A percentile compares a stretch with the other conserved stretches of the same genome.
Conservation (phyloP, 2,797 vertebrate species). For the Cirrhinus molitorella region DNA sequence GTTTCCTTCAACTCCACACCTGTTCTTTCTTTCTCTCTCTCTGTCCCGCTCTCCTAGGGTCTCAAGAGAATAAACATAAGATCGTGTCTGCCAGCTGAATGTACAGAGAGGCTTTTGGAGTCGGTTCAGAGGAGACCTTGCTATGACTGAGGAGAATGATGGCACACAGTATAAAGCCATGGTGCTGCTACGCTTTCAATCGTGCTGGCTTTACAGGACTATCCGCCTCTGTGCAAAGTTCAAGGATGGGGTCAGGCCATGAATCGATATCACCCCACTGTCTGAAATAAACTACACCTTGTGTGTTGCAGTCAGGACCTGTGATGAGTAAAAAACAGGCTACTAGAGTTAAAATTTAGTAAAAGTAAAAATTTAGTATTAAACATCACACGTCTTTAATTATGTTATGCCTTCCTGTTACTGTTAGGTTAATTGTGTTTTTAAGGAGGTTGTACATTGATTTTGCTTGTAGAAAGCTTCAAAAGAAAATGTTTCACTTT, state of each 20-base stretch:
- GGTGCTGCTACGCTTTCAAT: slow-evolving; percentile 47
- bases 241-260: slow-evolving; percentile 53
- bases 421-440: neutral
- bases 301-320: slow-evolving; percentile 12
- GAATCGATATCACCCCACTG: slow-evolving; percentile 54
- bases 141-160: slow-evolving; percentile 57
- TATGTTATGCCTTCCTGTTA: neutral
- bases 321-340: slow-evolving; percentile 6
- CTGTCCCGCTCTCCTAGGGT: neutral
- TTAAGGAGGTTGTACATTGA: neutral
- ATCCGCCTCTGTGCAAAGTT: slow-evolving; percentile 41
- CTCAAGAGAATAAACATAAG: slow-evolving; percentile 55
- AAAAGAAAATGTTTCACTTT: neutral
- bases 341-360: neutral
- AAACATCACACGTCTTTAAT: neutral
- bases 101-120: slow-evolving; percentile 42
- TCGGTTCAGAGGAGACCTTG: slow-evolving; percentile 55
- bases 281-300: slow-evolving; percentile 52
- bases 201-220: slow-evolving; percentile 52
- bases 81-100: slow-evolving; percentile 31
- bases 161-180: slow-evolving; percentile 52
- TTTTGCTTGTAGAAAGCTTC: neutral
- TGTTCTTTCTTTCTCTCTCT: slow-evolving; percentile 16
- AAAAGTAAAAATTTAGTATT: slow-evolving; percentile 10
- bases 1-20: slow-evolving; percentile 10